Percentiles rank a stretch among this genome's conserved stretches.
Conservation (phyloP, 2,888 invertebrate species). For the Amiota minor region DNA sequence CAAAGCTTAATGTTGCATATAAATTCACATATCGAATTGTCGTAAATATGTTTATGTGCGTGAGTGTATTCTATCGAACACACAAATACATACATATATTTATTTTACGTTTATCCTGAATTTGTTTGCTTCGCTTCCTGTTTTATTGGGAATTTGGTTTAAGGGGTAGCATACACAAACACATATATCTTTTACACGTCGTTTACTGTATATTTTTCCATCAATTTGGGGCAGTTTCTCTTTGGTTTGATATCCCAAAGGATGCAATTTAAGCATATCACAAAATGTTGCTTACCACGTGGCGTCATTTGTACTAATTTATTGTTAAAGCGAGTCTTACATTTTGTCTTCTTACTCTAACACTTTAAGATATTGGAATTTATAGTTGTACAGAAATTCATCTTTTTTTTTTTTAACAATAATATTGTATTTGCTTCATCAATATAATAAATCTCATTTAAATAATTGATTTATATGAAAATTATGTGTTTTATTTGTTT, state of each 20-base stretch:
- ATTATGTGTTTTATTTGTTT: too few species aligned
- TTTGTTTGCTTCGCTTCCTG: neutral
- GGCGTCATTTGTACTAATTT: neutral
- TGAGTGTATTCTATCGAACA: slow-evolving; percentile 40
- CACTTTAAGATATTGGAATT: too few species aligned
- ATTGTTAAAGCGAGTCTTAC: neutral
- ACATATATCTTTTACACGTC: neutral
- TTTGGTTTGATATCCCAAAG: slow-evolving; percentile 46
- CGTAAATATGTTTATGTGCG: slow-evolving; percentile 52
- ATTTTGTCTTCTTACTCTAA: too few species aligned
- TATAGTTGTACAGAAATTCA: too few species aligned
- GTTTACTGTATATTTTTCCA: neutral
- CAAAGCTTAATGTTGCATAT: slow-evolving; percentile 42
- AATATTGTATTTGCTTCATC: too few species aligned
- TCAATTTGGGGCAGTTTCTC: slow-evolving; percentile 4
- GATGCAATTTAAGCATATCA: slow-evolving; percentile 54
- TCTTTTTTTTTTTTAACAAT: too few species aligned
- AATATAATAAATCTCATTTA: too few species aligned
- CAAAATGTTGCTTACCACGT: slow-evolving; percentile 52
- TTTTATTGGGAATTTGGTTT: neutral
- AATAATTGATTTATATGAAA: too few species aligned
- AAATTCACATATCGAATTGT: slow-evolving; percentile 61
- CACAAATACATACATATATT: neutral
- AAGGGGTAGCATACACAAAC: too few species aligned
- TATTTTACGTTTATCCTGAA: neutral